A percentile compares a stretch with the other conserved stretches of the same genome.
Conservation (phyloP, 2,888 invertebrate species). For the Dichetophora obliterata region DNA sequence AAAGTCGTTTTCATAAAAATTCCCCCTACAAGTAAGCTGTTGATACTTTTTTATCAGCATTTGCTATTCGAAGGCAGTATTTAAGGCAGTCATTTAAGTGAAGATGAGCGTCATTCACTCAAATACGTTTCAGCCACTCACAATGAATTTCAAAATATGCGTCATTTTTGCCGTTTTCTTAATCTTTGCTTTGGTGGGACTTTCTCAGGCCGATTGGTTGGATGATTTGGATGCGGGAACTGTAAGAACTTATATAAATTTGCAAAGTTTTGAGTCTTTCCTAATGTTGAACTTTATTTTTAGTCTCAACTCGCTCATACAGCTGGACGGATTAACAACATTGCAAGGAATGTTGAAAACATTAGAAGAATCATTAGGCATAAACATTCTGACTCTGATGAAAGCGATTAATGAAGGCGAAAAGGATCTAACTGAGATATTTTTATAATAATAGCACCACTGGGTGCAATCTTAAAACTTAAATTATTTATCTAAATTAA, state of each 20-base stretch:
- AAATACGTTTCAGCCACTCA: too few species aligned
- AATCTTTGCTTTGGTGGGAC: conserved; percentile 44
- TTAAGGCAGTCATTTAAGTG: too few species aligned
- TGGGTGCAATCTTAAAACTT: too few species aligned
- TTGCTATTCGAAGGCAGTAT: too few species aligned
- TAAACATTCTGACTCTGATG: conserved; percentile 39
- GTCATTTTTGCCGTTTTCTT: conserved; percentile 45
- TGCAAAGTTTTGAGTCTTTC: background rate
- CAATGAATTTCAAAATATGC: conserved; percentile 42
- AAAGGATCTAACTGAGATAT: too few species aligned
- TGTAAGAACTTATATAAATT: conserved; percentile 34
- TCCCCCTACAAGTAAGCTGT: too few species aligned
- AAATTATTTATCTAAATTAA: too few species aligned
- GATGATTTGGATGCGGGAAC: conserved; percentile 49
- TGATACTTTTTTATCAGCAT: too few species aligned
- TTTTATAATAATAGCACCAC: too few species aligned
- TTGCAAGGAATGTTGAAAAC: conserved; percentile 44
- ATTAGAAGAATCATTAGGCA: conserved; percentile 43
- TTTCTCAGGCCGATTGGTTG: conserved; percentile 51
- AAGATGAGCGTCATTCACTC: too few species aligned
- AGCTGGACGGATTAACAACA: conserved; percentile 45
- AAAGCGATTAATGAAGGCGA: conserved; percentile 32
- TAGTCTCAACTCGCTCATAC: conserved; percentile 36
- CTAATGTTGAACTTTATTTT: background rate
- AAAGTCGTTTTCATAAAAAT: too few species aligned